These are phyloP conservation scores for Campopleginae sp. DNA, from an alignment of 2,888 invertebrate genomes.

Conservation along the genomic window DNA sequence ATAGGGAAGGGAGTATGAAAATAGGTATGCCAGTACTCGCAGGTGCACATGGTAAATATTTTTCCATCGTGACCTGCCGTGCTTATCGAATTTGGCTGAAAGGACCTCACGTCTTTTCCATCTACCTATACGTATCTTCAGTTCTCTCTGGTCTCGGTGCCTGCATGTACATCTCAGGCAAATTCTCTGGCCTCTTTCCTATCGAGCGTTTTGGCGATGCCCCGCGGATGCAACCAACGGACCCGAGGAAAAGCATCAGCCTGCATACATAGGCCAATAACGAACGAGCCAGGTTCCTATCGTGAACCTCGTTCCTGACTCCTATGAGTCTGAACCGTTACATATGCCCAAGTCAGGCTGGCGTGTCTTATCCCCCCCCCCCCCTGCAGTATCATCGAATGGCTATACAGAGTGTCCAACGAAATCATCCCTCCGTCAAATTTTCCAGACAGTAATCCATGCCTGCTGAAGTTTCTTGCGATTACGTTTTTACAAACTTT, in stretches of 20 bases:
- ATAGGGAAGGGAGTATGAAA: background rate
- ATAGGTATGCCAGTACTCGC: conserved; percentile 12
- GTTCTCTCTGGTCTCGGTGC: background rate
- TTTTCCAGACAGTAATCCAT: background rate
- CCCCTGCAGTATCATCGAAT: conserved; percentile 7
- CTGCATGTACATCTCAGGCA: background rate
- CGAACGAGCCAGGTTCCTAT: conserved; percentile 42
- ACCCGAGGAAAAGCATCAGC: conserved; percentile 43
- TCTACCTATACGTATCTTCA: background rate
- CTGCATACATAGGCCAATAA: conserved; percentile 50
- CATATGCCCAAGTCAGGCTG: conserved; percentile 12
- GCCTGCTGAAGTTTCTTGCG: background rate
- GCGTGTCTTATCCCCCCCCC: conserved; percentile 6
- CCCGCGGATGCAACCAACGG: conserved; percentile 30
- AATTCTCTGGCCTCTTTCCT: conserved; percentile 28
- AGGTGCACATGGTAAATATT: conserved; percentile 62
- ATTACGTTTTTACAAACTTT: background rate
- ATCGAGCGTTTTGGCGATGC: conserved; percentile 44
- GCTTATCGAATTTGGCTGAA: conserved; percentile 62
- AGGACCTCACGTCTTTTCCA: conserved; percentile 36
- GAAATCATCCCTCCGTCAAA: background rate
- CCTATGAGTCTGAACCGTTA: conserved; percentile 26
- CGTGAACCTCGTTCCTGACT: conserved; percentile 36
- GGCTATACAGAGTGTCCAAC: background rate
- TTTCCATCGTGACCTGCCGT: conserved; percentile 59